phyloP scores from a whole-genome alignment of 2,113 vertebrate species.

The Gambusia affinis region DNA sequence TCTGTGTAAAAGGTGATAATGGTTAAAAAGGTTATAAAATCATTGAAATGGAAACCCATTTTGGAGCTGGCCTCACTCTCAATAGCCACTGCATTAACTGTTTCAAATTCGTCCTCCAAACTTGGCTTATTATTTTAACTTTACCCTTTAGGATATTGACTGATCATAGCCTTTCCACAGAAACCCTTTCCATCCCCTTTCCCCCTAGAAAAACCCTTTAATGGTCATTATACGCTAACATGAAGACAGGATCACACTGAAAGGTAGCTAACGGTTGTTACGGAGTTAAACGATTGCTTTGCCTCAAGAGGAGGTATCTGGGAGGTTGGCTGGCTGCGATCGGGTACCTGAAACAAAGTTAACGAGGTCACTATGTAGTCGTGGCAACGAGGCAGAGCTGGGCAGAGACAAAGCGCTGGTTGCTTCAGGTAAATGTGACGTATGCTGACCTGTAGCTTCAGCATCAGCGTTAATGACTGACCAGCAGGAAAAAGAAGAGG shows the following conservation, averaged over 20 bases:
- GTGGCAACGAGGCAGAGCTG: constrained; percentile 54
- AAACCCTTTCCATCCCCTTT: background rate
- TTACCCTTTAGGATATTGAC: background rate
- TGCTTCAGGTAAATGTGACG: constrained; percentile 8
- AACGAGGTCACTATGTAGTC: constrained; percentile 74
- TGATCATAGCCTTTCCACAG: background rate
- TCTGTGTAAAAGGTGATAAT: background rate
- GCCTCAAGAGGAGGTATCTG: constrained; percentile 59
- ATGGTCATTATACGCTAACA: background rate
- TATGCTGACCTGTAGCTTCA: constrained; percentile 1
- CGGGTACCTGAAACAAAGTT: constrained; percentile 77
- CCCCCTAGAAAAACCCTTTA: background rate
- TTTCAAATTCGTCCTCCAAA: background rate
- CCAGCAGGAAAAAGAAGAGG: constrained; percentile 40
- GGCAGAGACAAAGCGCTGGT: constrained; percentile 30
- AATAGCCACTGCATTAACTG: too few relatives aligned
- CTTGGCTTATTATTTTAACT: background rate
- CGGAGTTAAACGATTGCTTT: constrained; percentile 64
- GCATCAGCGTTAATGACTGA: constrained; percentile 32
- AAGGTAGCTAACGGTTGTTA: constrained; percentile 79
- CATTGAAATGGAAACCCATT: background rate
- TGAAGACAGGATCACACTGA: constrained; percentile 36
- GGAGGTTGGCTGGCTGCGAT: constrained; percentile 76
- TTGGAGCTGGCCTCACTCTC: too few relatives aligned
- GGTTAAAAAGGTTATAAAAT: background rate